Evolutionary conservation across 2,113 vertebrate genomes (phyloP).

Genomic region (Trematocara zebra): DNA sequence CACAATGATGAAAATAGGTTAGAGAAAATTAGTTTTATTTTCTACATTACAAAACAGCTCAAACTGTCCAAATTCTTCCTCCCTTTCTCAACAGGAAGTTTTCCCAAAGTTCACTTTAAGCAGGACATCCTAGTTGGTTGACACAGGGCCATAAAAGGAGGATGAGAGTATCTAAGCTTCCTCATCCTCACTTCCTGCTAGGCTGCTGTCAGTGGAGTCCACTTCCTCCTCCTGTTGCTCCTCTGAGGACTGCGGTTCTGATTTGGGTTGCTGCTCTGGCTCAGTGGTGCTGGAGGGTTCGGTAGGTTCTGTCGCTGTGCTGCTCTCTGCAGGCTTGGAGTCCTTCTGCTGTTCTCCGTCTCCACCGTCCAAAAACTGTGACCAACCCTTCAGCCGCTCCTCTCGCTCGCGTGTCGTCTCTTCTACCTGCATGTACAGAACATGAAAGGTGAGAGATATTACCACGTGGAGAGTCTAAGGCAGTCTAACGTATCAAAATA

Average conservation of each 20-base stretch:
- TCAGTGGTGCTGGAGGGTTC: neutral
- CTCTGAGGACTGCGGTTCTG: neutral
- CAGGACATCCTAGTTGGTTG: neutral
- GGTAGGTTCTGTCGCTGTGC: slow-evolving; percentile 30
- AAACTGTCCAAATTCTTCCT: neutral
- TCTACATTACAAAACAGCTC: slow-evolving; percentile 34
- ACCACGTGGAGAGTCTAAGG: neutral
- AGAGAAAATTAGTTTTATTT: slow-evolving; percentile 41
- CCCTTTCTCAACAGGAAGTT: neutral
- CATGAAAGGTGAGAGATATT: neutral
- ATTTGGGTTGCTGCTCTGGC: neutral
- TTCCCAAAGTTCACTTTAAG: neutral
- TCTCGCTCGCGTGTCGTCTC: slow-evolving; percentile 92
- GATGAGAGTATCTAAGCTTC: slow-evolving; percentile 50
- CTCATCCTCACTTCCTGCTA: slow-evolving; percentile 84
- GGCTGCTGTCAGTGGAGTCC: slow-evolving; percentile 87
- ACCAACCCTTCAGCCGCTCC: slow-evolving; percentile 90
- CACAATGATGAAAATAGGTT: neutral
- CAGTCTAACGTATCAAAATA: neutral
- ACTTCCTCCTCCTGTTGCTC: slow-evolving; percentile 48
- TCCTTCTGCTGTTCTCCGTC: slow-evolving; percentile 27
- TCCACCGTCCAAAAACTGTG: slow-evolving; percentile 74
- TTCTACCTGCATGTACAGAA: slow-evolving; percentile 76
- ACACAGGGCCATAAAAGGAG: neutral
- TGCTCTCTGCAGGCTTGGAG: neutral